A percentile compares a stretch with the other conserved stretches of the same genome.
Evolutionary conservation across 2,113 vertebrate genomes (phyloP).

Genomic region (Psammodynastes pulverulentus): DNA sequence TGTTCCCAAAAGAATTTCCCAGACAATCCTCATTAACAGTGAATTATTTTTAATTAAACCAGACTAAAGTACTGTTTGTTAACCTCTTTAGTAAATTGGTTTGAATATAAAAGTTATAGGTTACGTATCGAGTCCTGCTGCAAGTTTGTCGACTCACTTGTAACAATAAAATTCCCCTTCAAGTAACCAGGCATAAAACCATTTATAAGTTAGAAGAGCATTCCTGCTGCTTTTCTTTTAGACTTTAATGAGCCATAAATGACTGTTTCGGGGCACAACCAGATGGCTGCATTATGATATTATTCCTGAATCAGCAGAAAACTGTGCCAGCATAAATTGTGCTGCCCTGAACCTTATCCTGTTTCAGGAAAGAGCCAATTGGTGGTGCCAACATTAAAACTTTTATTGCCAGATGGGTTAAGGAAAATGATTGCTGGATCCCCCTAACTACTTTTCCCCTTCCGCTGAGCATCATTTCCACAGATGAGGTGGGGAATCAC

Average conservation of each 20-base stretch:
- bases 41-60: conserved; percentile 42
- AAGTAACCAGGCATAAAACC: background rate
- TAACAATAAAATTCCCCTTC: background rate
- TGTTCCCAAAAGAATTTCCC: background rate
- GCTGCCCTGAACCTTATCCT: background rate
- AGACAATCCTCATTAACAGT: conserved; percentile 17
- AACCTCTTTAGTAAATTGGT: background rate
- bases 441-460: background rate
- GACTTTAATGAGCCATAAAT: background rate
- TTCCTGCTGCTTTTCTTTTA: background rate
- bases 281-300: background rate
- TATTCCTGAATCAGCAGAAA: background rate
- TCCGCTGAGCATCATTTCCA: background rate
- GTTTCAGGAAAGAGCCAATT: background rate
- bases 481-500: background rate
- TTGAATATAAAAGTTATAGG: background rate
- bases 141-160: background rate
- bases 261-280: background rate
- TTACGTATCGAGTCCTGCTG: background rate
- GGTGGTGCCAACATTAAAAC: background rate
- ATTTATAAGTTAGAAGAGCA: background rate
- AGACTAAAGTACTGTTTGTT: conserved; percentile 38
- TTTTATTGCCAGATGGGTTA: background rate
- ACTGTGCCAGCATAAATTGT: background rate
- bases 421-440: background rate